These are phyloP conservation scores for Numenius arquata DNA, from an alignment of 2,113 vertebrate genomes.

Conservation along the genomic window DNA sequence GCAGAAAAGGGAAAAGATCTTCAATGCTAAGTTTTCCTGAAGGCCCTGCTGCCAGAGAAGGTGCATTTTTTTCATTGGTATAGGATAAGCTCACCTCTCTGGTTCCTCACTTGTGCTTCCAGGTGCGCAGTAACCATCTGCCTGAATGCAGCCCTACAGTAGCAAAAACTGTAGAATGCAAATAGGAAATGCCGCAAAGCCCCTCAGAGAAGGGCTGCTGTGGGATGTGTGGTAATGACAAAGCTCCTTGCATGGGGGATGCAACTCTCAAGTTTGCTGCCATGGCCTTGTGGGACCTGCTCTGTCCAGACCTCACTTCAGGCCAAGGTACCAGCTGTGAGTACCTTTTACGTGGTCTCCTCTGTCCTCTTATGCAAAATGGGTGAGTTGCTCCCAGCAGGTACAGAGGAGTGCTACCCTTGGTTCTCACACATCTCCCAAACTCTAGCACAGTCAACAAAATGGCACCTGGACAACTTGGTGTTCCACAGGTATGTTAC, in stretches of 20 bases:
- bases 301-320: not conserved
- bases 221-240: not conserved
- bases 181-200: not conserved
- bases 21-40: not conserved
- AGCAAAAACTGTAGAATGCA: not conserved
- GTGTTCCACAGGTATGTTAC: not conserved
- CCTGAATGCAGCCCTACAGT: not conserved
- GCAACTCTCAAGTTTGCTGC: not conserved
- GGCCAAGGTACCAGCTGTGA: not conserved
- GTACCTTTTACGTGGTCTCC: not conserved
- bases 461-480: not conserved
- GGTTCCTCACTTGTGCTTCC: not conserved
- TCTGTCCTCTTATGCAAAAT: not conserved
- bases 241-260: not conserved
- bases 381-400: not conserved
- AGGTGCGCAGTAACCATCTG: not conserved
- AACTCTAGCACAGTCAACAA: not conserved
- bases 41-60: not conserved
- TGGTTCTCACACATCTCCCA: not conserved
- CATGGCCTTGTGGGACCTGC: not conserved
- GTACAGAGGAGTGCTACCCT: not conserved
- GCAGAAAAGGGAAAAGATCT: not conserved
- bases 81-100: not conserved
- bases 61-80: not conserved
- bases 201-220: not conserved